Base-by-base conservation (phyloP, 2,888 invertebrate species). In the Oxystoma pomonae region DNA sequence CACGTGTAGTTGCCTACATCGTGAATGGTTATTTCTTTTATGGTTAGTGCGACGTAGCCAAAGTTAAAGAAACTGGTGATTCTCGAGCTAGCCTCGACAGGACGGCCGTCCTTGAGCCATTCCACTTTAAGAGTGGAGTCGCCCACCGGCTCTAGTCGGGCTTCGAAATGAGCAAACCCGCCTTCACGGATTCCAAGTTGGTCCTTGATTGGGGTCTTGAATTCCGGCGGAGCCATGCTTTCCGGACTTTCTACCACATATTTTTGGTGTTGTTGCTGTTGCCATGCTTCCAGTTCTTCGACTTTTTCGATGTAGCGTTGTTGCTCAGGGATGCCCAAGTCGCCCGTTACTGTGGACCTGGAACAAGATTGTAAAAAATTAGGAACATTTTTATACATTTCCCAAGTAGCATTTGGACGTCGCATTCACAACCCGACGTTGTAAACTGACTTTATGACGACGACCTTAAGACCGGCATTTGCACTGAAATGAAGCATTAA, bases 151-250 rank as follows among this genome's bases (percentile, higher is more conserved):
- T 96, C 96, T 58, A 97, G 86, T 69, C 96, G 90, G 71, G 96
- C 95, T 84, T 97, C 97, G 76, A 97, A 96, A 78, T 97, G 96
- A 70, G 96, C 95, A 75, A 94, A 95, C 70, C 94, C 95, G 70
- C 95, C 94, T 83, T 97, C 96, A 75, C 91, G 89, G 75, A 94
- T 86, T 76, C 90, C 90, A 60, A 88, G 81, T 82, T 94, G 94
- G 81, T 94, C 92, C 80, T 91, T 92, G 69, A 95, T 92, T 55
- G 92, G 93, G 22, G 92, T 90, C 81, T 93, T 93, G 79, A 95
- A 95, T 81, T 91, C 91, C 64, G 95, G 95, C 72, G 88, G 88
- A 70, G 88, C 86, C 53, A 87, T 86, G 74, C 90, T 88, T 81
- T 94, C 94, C 53, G 90, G 91, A 63, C 86, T 85, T 81, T 94